Base-by-base conservation (phyloP, 1,140 invertebrate species). In the roundworm (Caenorhabditis elegans) region DNA sequence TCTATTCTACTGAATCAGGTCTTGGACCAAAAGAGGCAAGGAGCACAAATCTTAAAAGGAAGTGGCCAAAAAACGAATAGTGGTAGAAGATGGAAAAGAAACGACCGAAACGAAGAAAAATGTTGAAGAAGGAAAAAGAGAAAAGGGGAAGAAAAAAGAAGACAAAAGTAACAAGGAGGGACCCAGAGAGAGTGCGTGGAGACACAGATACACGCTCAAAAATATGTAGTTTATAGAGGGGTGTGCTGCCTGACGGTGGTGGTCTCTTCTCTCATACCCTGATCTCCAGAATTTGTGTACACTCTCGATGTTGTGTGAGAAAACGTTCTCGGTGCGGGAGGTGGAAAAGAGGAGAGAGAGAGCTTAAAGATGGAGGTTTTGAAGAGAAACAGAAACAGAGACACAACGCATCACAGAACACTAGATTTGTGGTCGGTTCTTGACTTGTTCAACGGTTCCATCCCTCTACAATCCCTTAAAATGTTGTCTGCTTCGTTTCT, bases 81-180 rank as follows among this genome's bases (percentile, higher is more conserved):
- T n/a, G 19, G 19, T 26, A 24, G 51, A 28, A 10, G 24, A 28
- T 6, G 24, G 24, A 55, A 55, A 28, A 43, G 39, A 43, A 15
- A 43, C 39, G 39, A 55, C 51, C 11, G 26, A 55, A 26, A 28
- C 19, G 51, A n/a, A 28, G 22, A 26, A 36, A 22, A n/a, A 65
- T 17, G 31, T 13, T 5, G 34, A 36, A 36, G n/a, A 34, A 34
- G 3, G 28, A 36, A 36, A 65, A 65, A n/a, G 31, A 15, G 31
- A 34, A 17, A 2, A 34, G 34, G n/a, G 24, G 17, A 22, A 34
- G 34, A 34, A 36, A 65, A 22, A 34, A 60, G 31, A 65, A 65
- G 55, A 65, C 55, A 65, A 65, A 34, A 65, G 55, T 65, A 65
- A 65, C 55, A 65, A 34, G 24, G 17, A n/a, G 55, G 55, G 55